Conservation (phyloP, 2,888 invertebrate species). For the Drosophila koepferae region DNA sequence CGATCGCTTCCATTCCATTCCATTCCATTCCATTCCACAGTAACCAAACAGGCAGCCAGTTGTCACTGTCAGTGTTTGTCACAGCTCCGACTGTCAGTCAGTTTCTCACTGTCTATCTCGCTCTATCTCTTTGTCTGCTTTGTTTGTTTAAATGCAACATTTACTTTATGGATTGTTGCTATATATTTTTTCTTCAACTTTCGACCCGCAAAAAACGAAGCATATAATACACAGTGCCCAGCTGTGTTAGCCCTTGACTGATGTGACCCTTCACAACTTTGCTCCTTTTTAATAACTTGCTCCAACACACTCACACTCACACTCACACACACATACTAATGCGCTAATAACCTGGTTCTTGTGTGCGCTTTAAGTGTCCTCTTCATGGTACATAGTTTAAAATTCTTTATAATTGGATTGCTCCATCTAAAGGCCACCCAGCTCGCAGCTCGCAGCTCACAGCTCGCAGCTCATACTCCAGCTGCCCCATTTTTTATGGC, state of each 20-base stretch:
- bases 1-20: constrained; percentile 54
- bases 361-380: constrained; percentile 75
- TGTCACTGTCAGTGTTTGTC: constrained; percentile 80
- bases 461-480: constrained; percentile 15
- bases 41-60: constrained; percentile 65
- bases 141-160: constrained; percentile 80
- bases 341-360: constrained; percentile 76
- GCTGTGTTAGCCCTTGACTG: constrained; percentile 77
- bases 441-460: constrained; percentile 18
- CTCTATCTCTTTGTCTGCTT: constrained; percentile 42
- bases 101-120: background rate
- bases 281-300: constrained; percentile 76
- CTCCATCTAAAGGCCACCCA: constrained; percentile 59
- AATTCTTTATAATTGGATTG: constrained; percentile 79
- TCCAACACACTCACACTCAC: constrained; percentile 42
- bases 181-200: constrained; percentile 80
- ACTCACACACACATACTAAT: constrained; percentile 37
- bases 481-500: constrained; percentile 69
- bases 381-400: constrained; percentile 79
- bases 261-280: constrained; percentile 75
- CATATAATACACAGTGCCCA: constrained; percentile 65
- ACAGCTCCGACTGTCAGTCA: constrained; percentile 34
- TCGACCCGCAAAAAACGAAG: constrained; percentile 65
- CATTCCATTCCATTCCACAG: constrained; percentile 16
- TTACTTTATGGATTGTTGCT: constrained; percentile 80